phyloP scores from a whole-genome alignment of 2,797 vertebrate species.

The Botia almorhae region DNA sequence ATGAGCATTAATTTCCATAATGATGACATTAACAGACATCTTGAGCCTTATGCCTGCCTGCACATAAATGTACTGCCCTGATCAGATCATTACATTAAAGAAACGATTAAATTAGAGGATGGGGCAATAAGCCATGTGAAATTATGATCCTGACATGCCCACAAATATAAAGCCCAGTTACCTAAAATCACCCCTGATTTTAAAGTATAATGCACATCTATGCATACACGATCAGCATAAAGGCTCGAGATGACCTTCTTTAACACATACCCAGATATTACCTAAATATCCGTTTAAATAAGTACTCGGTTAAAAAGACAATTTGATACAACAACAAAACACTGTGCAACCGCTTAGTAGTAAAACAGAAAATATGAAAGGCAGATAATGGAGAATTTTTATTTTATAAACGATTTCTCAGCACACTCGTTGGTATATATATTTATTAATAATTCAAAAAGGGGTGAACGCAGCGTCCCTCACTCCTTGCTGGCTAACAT shows the following conservation, averaged over 20 bases:
- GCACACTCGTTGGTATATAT: background rate
- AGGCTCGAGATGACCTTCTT: conserved; percentile 40
- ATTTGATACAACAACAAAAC: background rate
- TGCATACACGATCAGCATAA: background rate
- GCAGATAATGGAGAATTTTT: background rate
- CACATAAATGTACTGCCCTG: background rate
- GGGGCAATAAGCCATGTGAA: background rate
- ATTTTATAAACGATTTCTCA: background rate
- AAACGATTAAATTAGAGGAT: background rate
- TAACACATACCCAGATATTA: background rate
- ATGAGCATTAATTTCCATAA: conserved; percentile 12
- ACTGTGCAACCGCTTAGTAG: background rate
- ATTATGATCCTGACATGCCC: background rate
- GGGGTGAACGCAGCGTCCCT: conserved; percentile 13
- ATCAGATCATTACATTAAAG: background rate
- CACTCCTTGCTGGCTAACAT: background rate
- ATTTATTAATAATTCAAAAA: background rate
- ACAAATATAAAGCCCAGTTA: background rate
- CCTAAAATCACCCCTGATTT: background rate
- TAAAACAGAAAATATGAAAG: background rate
- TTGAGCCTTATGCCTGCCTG: conserved; percentile 27
- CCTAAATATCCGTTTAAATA: background rate
- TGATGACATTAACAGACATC: conserved; percentile 1
- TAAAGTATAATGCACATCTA: background rate
- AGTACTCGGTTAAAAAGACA: background rate